Base-by-base conservation (phyloP, 30 jellyfish, hydroid and myxozoan genomes). In the Calvadosia cruxmelitensis region DNA sequence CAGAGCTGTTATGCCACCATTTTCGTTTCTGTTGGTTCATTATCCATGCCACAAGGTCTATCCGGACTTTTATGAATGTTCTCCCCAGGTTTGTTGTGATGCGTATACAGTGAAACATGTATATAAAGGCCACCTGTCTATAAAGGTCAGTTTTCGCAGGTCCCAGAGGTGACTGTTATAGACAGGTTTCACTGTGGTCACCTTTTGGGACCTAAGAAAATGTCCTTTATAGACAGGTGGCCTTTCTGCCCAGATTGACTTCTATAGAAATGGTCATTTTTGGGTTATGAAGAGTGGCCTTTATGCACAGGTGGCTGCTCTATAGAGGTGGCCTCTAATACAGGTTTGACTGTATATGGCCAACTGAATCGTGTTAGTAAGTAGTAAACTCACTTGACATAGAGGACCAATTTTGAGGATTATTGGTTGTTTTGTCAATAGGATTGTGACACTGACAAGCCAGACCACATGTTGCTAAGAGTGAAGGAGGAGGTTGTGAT, bases 51-150 rank as follows among this genome's bases (percentile, higher is more conserved):
- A 74, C 25, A 68, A 81, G 33, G 75, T 80, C 5, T 52, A 78
- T 51, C 96, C 96, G 3, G 71, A 66, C 62, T 86, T 86, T 79
- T 86, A 67, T 64, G 96, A 86, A 66, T 78, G 92, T 63, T 50
- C 79, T 15, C 57, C 57, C 10, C 10, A 42, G 57, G 57, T 42
- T 5, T 5, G 10, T 42, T 42, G 20, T 20, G 10, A 42, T 5
- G 57, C 20, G 20, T 42, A 42, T 42, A 42, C 57, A 42, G 57
- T 42, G 57, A 42, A 42, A 42, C 57, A 10, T 42, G 57, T 42
- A 42, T 42, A 42, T 42, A 42, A 42, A 10, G 20, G 57, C 57
- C 57, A 42, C 15, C 57, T 42, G 57, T 42, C 10, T 42, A 42
- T 42, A 42, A 42, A 10, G 20, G 57, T 20, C 57, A 42, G 57